Base-by-base conservation (phyloP, 2,113 vertebrate genomes). In the Scomber scombrus region DNA sequence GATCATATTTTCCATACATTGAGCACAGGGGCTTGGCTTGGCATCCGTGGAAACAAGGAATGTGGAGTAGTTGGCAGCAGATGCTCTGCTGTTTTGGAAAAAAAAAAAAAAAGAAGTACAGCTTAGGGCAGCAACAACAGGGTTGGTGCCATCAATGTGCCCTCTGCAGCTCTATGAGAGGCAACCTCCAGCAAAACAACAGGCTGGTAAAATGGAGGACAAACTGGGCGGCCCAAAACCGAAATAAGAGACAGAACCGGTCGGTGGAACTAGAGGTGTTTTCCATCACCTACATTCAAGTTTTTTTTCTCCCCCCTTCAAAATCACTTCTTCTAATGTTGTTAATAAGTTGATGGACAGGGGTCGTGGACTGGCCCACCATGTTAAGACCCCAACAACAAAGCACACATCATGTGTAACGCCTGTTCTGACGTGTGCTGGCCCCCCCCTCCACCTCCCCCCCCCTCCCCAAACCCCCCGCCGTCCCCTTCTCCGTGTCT, bases 1-100 rank as follows among this genome's bases (percentile, higher is more conserved):
- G 74, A 78, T 87, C 89, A 89, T 79, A 89, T 89, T 84, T 88
- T 85, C 84, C 82, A 89, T 93, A 93, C 81, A 75, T 69, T 82
- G 56, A 85, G 75, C 66, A 49, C 57, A 4, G 50, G 72, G 81
- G 73, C 68, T 80, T 78, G 81, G 86, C 70, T 70, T 78, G 87
- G 92, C 80, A 77, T 85, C 85, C 88, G 77, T 79, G 84, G 81
- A 76, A 77, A 93, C 58, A 78, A 89, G 90, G 91, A 95, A 93
- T 93, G 91, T 81, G 81, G 85, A 91, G 86, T 77, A 73, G 86
- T 82, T 93, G 92, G 89, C 90, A 91, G 88, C 92, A 92, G 88
- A 91, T 84, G 84, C 85, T 85, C 63, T 80, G 81, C 89, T 93
- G 92, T 93, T 93, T 90, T 92, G 91, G 85, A 80, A 83, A 80